phyloP scores from a whole-genome alignment of 2,797 vertebrate genomes.

The Pygocentrus nattereri region DNA sequence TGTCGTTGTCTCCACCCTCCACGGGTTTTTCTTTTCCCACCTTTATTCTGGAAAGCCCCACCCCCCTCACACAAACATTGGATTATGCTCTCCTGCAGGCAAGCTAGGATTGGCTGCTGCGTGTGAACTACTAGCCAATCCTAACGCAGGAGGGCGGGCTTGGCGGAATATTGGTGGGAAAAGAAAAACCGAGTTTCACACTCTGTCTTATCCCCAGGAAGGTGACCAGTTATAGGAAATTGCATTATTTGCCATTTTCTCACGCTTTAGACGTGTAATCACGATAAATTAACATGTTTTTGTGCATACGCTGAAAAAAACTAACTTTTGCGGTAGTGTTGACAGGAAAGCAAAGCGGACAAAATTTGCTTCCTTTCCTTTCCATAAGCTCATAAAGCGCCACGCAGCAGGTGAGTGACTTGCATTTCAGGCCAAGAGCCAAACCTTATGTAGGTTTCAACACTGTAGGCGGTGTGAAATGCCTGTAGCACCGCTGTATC shows the following conservation, averaged over 20 bases:
- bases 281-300: neutral
- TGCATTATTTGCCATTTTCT: neutral
- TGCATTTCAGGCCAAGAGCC: neutral
- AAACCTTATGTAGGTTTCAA: neutral
- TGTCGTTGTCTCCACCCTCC: conserved; percentile 49
- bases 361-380: neutral
- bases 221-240: neutral
- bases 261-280: neutral
- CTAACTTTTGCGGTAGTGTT: neutral
- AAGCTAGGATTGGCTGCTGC: neutral
- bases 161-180: neutral
- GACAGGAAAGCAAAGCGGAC: neutral
- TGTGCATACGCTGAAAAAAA: neutral
- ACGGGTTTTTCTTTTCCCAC: neutral
- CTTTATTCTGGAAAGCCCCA: neutral
- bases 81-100: neutral
- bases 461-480: neutral
- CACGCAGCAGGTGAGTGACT: conserved; percentile 30
- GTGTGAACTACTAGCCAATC: neutral
- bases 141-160: neutral
- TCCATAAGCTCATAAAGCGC: conserved; percentile 1
- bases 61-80: neutral
- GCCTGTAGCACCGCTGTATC: no score
- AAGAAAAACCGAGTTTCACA: neutral
- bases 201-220: neutral